phyloP scores from a whole-genome alignment of 2,888 invertebrate species.

The Trichogramma evanescens region DNA sequence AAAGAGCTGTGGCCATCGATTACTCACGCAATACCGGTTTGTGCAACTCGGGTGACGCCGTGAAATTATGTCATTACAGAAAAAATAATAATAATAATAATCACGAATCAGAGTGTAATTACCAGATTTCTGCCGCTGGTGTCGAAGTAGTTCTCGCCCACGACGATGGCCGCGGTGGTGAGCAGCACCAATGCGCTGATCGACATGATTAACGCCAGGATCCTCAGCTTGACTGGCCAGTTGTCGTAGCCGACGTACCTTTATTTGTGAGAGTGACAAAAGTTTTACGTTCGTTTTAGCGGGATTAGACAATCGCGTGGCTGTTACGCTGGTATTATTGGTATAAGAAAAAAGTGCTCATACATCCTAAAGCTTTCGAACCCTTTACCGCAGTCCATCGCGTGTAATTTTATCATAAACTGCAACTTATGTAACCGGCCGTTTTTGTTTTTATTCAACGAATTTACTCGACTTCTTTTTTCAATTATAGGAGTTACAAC shows the following conservation, averaged over 20 bases:
- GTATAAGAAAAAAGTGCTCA: background rate
- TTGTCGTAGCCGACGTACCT: constrained; percentile 15
- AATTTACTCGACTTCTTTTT: too few species aligned
- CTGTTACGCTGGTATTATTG: background rate
- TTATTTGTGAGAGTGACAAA: background rate
- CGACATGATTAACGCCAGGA: constrained; percentile 9
- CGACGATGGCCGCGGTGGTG: constrained; percentile 6
- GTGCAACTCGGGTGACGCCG: too few species aligned
- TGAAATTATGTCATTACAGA: too few species aligned
- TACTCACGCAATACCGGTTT: too few species aligned
- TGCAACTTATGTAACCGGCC: background rate
- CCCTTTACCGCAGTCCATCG: background rate
- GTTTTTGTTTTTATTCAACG: too few species aligned
- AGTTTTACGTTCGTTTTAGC: too few species aligned
- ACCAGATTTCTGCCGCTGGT: constrained; percentile 24
- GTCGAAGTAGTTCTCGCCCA: constrained; percentile 18
- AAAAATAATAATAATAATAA: background rate
- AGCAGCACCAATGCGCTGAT: constrained; percentile 9
- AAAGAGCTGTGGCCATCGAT: too few species aligned
- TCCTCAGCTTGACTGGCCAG: constrained; percentile 15
- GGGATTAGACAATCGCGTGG: background rate
- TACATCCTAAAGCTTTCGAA: background rate
- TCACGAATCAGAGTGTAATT: background rate
- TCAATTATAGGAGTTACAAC: too few species aligned
- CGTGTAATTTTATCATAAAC: background rate